phyloP scores from a whole-genome alignment of 2,797 vertebrate species.

The Okamejei kenojei region DNA sequence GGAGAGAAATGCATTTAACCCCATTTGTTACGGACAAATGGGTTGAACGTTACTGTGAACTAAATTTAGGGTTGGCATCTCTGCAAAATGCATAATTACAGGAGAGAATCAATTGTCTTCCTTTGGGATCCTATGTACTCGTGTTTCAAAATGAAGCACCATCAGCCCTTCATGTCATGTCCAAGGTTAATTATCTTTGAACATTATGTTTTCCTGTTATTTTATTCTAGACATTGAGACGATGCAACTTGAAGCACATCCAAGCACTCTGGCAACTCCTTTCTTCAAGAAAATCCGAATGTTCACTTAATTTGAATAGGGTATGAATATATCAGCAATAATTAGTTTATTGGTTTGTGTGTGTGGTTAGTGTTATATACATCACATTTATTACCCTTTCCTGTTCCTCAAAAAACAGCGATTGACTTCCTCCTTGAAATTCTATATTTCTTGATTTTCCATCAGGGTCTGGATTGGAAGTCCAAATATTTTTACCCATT shows the following conservation, averaged over 20 bases:
- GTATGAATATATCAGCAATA: conserved; percentile 52
- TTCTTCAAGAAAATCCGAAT: conserved; percentile 76
- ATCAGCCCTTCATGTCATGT: background rate
- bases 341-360: background rate
- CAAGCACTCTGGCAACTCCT: conserved; percentile 84
- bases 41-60: no score
- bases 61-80: no score
- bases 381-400: background rate
- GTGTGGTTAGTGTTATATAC: no score
- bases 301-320: conserved; percentile 71
- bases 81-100: background rate
- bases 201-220: conserved; percentile 19
- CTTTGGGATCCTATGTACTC: background rate
- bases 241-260: conserved; percentile 70
- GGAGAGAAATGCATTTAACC: no score
- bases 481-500: background rate
- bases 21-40: no score
- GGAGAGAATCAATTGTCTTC: background rate
- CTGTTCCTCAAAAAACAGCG: background rate
- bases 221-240: conserved; percentile 63
- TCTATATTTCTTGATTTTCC: background rate
- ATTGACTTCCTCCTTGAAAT: background rate
- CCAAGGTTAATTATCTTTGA: background rate
- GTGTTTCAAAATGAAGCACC: background rate
- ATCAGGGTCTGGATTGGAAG: background rate